Evolutionary conservation across 2,888 invertebrate species (phyloP).

Genomic region (Cyaniris semiargus): DNA sequence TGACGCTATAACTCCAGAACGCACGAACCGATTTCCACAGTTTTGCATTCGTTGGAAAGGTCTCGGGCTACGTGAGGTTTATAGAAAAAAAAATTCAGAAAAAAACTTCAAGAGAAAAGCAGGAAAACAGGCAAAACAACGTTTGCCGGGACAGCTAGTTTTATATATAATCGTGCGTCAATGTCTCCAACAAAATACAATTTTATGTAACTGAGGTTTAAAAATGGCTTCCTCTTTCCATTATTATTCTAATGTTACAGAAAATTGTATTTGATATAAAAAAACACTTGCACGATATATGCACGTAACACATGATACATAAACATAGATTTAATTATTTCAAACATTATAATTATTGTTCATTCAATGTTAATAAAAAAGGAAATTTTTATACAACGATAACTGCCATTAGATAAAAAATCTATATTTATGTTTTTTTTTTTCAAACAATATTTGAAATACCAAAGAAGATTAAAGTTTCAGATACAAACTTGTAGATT

Average conservation of each 20-base stretch:
- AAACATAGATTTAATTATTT: slow-evolving; percentile 2
- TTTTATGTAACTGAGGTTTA: background rate
- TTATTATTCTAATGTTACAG: background rate
- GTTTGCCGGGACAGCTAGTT: too few species aligned
- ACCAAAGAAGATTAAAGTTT: background rate
- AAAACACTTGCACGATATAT: background rate
- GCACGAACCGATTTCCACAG: too few species aligned
- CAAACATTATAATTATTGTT: background rate
- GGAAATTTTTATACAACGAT: background rate
- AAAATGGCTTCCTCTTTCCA: background rate
- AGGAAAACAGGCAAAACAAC: too few species aligned
- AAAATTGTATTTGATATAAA: background rate
- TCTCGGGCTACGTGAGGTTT: too few species aligned
- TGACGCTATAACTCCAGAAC: too few species aligned
- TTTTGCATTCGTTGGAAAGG: too few species aligned
- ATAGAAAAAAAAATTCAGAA: too few species aligned
- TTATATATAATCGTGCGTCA: background rate
- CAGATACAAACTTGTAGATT: background rate
- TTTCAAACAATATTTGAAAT: background rate
- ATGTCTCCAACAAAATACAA: background rate
- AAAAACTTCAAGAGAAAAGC: too few species aligned
- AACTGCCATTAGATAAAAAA: background rate
- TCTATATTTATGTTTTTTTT: slow-evolving; percentile 3
- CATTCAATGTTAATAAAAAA: too few species aligned
- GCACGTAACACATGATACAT: background rate